These are phyloP conservation scores for Cyanoramphus novaezelandiae DNA, from an alignment of 2,113 vertebrate genomes.

Conservation along the genomic window DNA sequence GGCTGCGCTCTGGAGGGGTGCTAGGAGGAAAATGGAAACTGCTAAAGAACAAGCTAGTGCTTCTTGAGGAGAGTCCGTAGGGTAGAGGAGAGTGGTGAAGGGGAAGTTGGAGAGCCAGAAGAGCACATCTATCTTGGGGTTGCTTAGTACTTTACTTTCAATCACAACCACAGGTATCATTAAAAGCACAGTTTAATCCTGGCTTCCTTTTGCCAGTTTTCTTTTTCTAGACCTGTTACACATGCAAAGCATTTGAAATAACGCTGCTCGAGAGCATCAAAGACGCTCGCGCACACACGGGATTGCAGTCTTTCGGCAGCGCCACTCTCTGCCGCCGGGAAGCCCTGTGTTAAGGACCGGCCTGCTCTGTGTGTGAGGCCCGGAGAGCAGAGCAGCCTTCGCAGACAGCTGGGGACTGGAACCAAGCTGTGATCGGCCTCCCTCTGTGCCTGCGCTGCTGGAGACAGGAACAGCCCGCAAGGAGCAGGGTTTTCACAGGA, in stretches of 20 bases:
- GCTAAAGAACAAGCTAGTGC: neutral
- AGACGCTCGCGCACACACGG: neutral
- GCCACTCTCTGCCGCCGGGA: neutral
- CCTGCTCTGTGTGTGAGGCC: constrained; percentile 1
- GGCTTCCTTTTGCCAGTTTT: neutral
- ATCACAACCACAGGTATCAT: constrained; percentile 13
- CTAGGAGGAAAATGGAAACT: neutral
- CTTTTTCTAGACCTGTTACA: constrained; percentile 24
- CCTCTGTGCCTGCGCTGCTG: neutral
- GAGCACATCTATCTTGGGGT: neutral
- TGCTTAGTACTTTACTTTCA: neutral
- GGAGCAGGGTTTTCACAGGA: constrained; percentile 32
- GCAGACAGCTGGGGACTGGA: constrained; percentile 37
- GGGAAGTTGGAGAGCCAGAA: neutral
- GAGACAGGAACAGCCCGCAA: constrained; percentile 41
- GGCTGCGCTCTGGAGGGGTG: neutral
- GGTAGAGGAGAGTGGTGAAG: neutral
- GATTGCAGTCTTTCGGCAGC: neutral
- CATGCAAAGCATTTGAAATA: constrained; percentile 31
- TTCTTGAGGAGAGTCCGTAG: too few species aligned
- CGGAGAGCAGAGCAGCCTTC: neutral
- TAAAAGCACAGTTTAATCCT: constrained; percentile 6
- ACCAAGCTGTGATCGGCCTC: neutral
- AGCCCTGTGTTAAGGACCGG: neutral
- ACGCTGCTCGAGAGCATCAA: neutral